Percentiles rank a stretch among this genome's conserved stretches.
Conservation (phyloP, 2,888 invertebrate species). For the Balanococcus diminutus region DNA sequence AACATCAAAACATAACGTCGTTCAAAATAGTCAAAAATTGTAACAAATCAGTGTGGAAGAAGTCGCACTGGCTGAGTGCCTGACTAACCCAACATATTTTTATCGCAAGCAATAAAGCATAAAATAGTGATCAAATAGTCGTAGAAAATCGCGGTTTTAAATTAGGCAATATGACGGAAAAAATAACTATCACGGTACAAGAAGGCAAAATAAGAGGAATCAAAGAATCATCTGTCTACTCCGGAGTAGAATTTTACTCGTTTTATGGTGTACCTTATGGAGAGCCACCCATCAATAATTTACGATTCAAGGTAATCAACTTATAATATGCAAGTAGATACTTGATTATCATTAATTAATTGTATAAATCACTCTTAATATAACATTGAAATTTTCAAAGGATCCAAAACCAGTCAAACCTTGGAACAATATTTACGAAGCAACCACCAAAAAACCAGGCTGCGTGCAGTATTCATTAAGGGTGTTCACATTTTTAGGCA, state of each 20-base stretch:
- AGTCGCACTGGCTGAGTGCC: not conserved
- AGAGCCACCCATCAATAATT: not conserved
- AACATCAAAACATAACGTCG: too few relatives aligned
- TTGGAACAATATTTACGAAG: not conserved
- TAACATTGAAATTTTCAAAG: not conserved
- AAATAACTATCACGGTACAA: not conserved
- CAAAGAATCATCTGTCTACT: not conserved
- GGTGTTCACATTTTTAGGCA: not conserved
- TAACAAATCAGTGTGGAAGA: not conserved
- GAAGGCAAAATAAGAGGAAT: not conserved
- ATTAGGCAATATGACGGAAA: not conserved
- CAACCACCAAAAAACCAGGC: not conserved
- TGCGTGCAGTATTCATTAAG: not conserved
- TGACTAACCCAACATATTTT: too few relatives aligned
- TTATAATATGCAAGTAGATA: not conserved
- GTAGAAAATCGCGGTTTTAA: too few relatives aligned
- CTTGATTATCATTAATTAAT: not conserved
- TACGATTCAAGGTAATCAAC: not conserved
- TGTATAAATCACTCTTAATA: not conserved
- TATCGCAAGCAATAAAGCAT: not conserved
- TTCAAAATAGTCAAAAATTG: too few relatives aligned
- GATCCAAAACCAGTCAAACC: not conserved
- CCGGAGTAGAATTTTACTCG: not conserved
- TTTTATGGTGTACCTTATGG: not conserved
- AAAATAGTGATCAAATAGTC: not conserved